Percentiles rank a stretch among this genome's conserved stretches.
Evolutionary conservation across 2,113 vertebrate genomes (phyloP).

Genomic region (Cheirogaleus medius): DNA sequence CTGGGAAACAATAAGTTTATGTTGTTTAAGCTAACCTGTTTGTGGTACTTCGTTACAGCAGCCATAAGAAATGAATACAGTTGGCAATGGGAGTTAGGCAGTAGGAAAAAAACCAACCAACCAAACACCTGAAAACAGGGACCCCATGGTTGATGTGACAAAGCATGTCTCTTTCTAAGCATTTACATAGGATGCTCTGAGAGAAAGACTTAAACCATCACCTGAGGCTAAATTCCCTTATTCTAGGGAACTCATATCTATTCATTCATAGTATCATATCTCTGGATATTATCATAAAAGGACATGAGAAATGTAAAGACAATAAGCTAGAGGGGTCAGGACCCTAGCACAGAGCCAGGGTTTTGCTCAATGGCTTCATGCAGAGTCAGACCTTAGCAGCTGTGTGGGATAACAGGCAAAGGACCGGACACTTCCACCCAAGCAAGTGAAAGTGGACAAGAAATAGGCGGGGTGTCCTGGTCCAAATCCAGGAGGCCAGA

Average conservation of each 20-base stretch:
- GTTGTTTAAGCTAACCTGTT: neutral
- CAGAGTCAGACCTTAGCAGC: neutral
- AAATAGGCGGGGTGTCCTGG: neutral
- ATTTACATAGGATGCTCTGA: neutral
- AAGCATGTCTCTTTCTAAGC: neutral
- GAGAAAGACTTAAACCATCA: neutral
- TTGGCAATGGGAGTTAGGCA: neutral
- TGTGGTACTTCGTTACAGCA: neutral
- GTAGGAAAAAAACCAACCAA: neutral
- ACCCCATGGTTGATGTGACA: neutral
- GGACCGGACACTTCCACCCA: neutral
- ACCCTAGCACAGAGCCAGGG: neutral
- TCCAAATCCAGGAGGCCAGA: neutral
- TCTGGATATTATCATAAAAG: neutral
- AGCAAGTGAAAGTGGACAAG: neutral
- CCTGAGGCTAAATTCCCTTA: neutral
- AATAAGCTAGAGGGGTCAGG: neutral
- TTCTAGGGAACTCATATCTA: neutral
- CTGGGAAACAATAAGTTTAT: neutral
- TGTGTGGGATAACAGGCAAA: neutral
- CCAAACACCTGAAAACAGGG: neutral
- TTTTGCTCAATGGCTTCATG: neutral
- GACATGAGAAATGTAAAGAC: neutral
- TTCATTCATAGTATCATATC: neutral
- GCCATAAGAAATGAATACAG: neutral